These are phyloP conservation scores for Melitaea athalia DNA, from an alignment of 2,888 invertebrate species.

Conservation along the genomic window DNA sequence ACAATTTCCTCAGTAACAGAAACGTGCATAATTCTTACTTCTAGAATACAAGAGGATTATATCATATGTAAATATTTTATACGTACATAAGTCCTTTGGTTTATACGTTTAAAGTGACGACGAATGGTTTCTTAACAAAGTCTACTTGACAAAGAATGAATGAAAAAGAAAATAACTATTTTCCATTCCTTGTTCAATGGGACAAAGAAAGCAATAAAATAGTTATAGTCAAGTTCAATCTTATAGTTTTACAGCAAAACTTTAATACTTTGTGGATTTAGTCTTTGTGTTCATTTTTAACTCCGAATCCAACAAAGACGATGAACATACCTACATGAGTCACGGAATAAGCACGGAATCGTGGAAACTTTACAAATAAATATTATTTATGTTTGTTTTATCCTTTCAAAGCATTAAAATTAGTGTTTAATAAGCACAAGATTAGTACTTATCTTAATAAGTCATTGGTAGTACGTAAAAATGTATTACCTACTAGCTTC, in stretches of 20 bases:
- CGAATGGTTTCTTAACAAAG: background rate
- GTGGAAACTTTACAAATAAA: background rate
- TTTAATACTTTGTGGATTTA: background rate
- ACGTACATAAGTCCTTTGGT: constrained; percentile 2
- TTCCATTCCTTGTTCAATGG: background rate
- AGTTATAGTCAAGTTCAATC: background rate
- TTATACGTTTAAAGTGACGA: background rate
- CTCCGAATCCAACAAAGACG: constrained; percentile 14
- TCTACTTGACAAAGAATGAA: background rate
- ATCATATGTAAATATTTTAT: background rate
- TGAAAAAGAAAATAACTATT: background rate
- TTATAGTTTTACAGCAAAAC: constrained; percentile 4
- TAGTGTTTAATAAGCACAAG: no score
- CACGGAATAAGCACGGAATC: constrained; percentile 19
- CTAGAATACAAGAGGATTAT: constrained; percentile 1
- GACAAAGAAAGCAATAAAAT: background rate
- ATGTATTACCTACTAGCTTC: no score
- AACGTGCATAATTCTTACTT: constrained; percentile 5
- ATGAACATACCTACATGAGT: constrained; percentile 16
- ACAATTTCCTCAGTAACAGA: background rate
- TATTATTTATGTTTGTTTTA: background rate
- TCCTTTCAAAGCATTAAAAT: background rate
- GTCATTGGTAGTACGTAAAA: no score
- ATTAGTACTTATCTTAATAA: no score
- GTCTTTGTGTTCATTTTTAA: constrained; percentile 6